Evolutionary conservation across 2,113 vertebrate species (phyloP), one percentile per base, ranked within the genome.

Genomic region (Otolemur garnettii): DNA sequence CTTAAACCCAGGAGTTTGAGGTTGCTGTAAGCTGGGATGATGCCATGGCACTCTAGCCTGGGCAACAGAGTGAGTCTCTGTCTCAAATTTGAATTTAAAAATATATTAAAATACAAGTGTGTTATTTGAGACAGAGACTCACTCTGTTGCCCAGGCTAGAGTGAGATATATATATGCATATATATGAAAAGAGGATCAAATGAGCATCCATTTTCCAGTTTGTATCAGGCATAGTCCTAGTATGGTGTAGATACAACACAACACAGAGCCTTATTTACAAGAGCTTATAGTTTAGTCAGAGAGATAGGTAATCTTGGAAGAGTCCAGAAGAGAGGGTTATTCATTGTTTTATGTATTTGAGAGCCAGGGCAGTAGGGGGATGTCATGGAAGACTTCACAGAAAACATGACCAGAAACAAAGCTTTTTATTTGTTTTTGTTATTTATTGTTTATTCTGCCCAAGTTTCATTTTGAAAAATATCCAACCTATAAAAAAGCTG

Each of bases 401-500:
- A 87, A 97, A 94, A 95, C 15, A 50, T 24, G 62, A 86, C 57
- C 55, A 42, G 35, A 28, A 88, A 78, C 53, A 82, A 94, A 93
- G 77, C 15, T 50, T 89, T 87, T 86, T 64, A 53, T 91, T 96
- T 87, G 10, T 74, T 86, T 93, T 86, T 89, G 81, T 89, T 83
- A 89, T 89, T 90, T 87, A 69, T 86, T 79, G 15, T 74, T 93
- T 69, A 64, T 91, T 93, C 24, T 77, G 55, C 33, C 50, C 26
- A 90, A 87, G 18, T 64, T 85, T 96, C 50, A 35, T 94, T 77
- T 72, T 89, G 78, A 87, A 96, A 91, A 90, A 81, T 80, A 94
- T 78, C 22, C 74, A 85, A 66, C 35, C 74, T 91, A 90, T 14
- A 71, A 59, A 93, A 95, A 90, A 83, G 17, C 45, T 84, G 35